These are phyloP conservation scores for Capitulum mitella DNA, from an alignment of 2,888 invertebrate genomes.

Conservation along the genomic window DNA sequence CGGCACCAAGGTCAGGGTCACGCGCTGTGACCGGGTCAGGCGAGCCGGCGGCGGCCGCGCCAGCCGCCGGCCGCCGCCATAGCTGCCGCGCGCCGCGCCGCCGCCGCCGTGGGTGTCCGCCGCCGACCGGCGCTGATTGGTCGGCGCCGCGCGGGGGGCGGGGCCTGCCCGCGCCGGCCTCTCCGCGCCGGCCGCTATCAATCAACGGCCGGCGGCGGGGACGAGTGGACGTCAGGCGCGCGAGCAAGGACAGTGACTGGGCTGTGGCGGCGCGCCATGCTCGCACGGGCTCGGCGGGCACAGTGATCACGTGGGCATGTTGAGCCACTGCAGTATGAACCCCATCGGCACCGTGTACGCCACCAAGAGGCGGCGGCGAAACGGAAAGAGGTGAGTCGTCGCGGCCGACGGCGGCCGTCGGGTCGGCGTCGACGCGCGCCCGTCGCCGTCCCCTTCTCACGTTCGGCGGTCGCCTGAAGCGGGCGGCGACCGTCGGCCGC, in stretches of 20 bases:
- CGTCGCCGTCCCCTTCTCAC: no score
- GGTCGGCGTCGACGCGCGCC: no score
- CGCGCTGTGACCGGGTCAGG: no score
- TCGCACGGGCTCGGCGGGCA: not conserved
- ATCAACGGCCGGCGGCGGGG: not conserved
- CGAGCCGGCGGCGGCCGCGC: no score
- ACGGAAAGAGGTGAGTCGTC: constrained; percentile 84
- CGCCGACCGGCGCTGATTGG: not conserved
- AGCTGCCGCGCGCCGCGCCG: not conserved
- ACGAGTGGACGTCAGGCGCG: not conserved
- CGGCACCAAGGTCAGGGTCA: no score
- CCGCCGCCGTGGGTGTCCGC: not conserved
- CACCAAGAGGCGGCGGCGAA: constrained; percentile 86
- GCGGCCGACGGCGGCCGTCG: not conserved
- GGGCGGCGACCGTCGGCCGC: no score
- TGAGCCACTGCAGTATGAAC: constrained; percentile 47
- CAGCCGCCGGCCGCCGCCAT: not conserved
- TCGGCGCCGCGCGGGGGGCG: not conserved
- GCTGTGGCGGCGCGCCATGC: not conserved
- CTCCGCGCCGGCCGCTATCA: not conserved
- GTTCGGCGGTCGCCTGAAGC: no score
- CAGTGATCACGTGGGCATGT: not conserved
- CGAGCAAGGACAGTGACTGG: not conserved
- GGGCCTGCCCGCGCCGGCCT: not conserved
- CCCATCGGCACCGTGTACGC: constrained; percentile 95